These are phyloP conservation scores for Pachymerium ferrugineum DNA, from an alignment of 2,888 invertebrate species.

Conservation along the genomic window DNA sequence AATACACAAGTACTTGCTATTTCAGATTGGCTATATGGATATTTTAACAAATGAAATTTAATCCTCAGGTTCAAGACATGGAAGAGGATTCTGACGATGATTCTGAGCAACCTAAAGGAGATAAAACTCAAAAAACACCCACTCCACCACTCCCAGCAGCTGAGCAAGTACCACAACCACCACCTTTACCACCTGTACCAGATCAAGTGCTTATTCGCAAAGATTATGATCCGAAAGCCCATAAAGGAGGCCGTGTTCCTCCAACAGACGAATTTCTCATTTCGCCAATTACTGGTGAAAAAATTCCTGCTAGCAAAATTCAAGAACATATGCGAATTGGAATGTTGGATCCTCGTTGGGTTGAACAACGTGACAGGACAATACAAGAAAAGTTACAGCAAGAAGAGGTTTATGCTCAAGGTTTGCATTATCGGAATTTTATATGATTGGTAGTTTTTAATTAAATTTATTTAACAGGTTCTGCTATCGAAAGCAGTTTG, in stretches of 20 bases:
- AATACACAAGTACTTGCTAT: slow-evolving; percentile 52
- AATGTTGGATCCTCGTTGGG: slow-evolving; percentile 92
- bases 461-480: slow-evolving; percentile 50
- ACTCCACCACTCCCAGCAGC: slow-evolving; percentile 48
- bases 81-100: slow-evolving; percentile 75
- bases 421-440: slow-evolving; percentile 42
- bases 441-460: not conserved
- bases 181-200: slow-evolving; percentile 76
- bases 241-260: slow-evolving; percentile 40
- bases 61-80: slow-evolving; percentile 72
- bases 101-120: slow-evolving; percentile 52
- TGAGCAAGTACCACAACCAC: slow-evolving; percentile 55
- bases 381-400: slow-evolving; percentile 89
- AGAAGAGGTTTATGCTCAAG: slow-evolving; percentile 72
- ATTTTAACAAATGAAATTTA: slow-evolving; percentile 32
- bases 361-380: slow-evolving; percentile 91
- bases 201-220: slow-evolving; percentile 91
- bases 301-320: slow-evolving; percentile 93
- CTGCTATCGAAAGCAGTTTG: slow-evolving; percentile 92
- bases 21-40: slow-evolving; percentile 31
- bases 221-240: slow-evolving; percentile 87
- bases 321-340: slow-evolving; percentile 98
- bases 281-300: slow-evolving; percentile 96
- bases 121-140: slow-evolving; percentile 41
- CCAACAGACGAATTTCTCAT: slow-evolving; percentile 84